These are phyloP conservation scores for Cathartes aura DNA, from an alignment of 2,113 vertebrate species.

Conservation along the genomic window DNA sequence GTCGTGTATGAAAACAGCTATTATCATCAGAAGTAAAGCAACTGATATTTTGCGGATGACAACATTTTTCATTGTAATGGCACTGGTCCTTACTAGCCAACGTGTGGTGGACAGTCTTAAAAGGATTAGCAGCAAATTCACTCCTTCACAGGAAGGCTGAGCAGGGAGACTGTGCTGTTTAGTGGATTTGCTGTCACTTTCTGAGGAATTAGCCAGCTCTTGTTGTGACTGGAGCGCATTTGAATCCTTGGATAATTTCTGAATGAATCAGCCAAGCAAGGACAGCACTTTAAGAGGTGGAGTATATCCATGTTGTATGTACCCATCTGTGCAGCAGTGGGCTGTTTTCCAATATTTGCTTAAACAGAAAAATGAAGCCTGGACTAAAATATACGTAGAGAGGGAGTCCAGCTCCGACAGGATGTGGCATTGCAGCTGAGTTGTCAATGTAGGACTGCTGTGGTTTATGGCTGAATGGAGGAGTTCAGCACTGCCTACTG, in stretches of 20 bases:
- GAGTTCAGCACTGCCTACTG: neutral
- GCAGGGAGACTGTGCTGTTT: neutral
- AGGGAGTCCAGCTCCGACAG: neutral
- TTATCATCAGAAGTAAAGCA: neutral
- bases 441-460: neutral
- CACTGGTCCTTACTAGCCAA: neutral
- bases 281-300: neutral
- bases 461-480: neutral
- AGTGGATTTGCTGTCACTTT: slow-evolving; percentile 23
- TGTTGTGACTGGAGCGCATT: neutral
- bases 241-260: slow-evolving; percentile 28
- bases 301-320: neutral
- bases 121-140: neutral
- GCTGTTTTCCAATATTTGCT: neutral
- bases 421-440: neutral
- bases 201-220: slow-evolving; percentile 5
- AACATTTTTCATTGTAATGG: neutral
- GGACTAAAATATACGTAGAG: neutral
- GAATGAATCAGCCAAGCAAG: slow-evolving; percentile 38
- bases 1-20: neutral
- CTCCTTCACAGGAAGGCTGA: slow-evolving; percentile 22
- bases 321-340: neutral
- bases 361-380: neutral
- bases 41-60: neutral
- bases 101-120: neutral